These are phyloP conservation scores for Orius laevigatus DNA, from an alignment of 1,140 invertebrate species.

Conservation along the genomic window DNA sequence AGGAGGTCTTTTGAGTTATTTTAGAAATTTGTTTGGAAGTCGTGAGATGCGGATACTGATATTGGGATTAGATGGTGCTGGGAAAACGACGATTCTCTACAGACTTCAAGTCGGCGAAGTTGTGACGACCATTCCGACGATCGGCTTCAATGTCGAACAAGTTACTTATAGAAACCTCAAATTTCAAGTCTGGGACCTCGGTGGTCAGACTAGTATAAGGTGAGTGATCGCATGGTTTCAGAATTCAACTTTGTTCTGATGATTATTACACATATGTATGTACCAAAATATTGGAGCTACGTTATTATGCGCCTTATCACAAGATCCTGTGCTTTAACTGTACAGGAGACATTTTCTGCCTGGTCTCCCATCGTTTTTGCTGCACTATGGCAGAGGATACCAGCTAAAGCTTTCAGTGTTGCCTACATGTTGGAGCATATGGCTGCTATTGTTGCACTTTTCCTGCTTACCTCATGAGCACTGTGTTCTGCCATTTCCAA, in stretches of 20 bases:
- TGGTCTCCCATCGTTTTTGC: too few species aligned
- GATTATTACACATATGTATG: not conserved
- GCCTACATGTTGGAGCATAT: too few species aligned
- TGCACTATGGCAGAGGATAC: too few species aligned
- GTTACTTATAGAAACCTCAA: slow-evolving; percentile 91
- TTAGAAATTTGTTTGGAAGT: slow-evolving; percentile 78
- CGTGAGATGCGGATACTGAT: slow-evolving; percentile 97
- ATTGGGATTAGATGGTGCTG: slow-evolving; percentile 90
- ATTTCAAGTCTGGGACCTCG: slow-evolving; percentile 97
- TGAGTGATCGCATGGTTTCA: too few species aligned
- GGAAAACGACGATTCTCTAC: slow-evolving; percentile 98
- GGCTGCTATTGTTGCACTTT: too few species aligned
- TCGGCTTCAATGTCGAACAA: slow-evolving; percentile 96
- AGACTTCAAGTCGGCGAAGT: slow-evolving; percentile 96
- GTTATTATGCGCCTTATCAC: too few species aligned
- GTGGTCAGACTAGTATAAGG: slow-evolving; percentile 91
- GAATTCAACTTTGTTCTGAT: not conserved
- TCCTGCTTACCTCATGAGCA: too few species aligned
- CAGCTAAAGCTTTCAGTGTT: too few species aligned
- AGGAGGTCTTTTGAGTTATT: slow-evolving; percentile 93
- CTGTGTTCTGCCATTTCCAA: too few species aligned
- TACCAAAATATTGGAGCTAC: not conserved
- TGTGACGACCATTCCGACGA: slow-evolving; percentile 97
- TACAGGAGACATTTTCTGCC: too few species aligned
- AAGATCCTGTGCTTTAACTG: too few species aligned